These are phyloP conservation scores for Caranx melampygus DNA, from an alignment of 2,113 vertebrate species.

Conservation along the genomic window DNA sequence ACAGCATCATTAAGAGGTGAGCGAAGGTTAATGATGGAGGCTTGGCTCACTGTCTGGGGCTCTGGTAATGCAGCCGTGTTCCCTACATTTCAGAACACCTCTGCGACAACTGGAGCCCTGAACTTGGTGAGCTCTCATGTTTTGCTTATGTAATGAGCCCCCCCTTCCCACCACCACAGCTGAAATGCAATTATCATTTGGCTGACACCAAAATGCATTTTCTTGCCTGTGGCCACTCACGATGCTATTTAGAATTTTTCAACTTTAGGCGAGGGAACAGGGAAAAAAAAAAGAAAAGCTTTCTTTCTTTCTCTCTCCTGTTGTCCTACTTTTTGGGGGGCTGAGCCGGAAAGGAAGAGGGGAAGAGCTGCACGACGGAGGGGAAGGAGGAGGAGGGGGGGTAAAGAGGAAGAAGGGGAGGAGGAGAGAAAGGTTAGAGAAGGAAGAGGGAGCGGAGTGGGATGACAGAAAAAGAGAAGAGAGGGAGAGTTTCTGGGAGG, in stretches of 20 bases:
- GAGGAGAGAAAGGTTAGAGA: constrained; percentile 7
- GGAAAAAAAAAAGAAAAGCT: neutral
- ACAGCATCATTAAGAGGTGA: constrained; percentile 17
- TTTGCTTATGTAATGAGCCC: constrained; percentile 74
- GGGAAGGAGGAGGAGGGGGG: neutral
- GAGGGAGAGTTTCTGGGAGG: constrained; percentile 71
- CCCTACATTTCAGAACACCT: constrained; percentile 56
- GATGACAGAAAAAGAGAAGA: constrained; percentile 39
- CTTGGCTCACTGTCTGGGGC: constrained; percentile 24
- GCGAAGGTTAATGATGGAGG: constrained; percentile 22
- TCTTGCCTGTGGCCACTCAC: constrained; percentile 70
- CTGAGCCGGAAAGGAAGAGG: constrained; percentile 47
- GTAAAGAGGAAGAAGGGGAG: constrained; percentile 14
- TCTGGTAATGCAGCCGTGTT: constrained; percentile 31
- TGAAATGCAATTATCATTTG: constrained; percentile 74
- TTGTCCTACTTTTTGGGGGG: constrained; percentile 68
- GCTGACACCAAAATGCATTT: constrained; percentile 71
- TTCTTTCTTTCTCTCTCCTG: constrained; percentile 19
- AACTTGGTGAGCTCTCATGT: constrained; percentile 55
- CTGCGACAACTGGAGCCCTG: constrained; percentile 42
- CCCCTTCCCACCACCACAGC: constrained; percentile 32
- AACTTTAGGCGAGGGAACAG: constrained; percentile 59
- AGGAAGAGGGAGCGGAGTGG: constrained; percentile 2
- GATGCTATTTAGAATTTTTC: constrained; percentile 75
- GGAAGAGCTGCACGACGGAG: constrained; percentile 39